These are phyloP conservation scores for Lycocerus yunnanus DNA, from an alignment of 2,888 invertebrate genomes.

Conservation along the genomic window DNA sequence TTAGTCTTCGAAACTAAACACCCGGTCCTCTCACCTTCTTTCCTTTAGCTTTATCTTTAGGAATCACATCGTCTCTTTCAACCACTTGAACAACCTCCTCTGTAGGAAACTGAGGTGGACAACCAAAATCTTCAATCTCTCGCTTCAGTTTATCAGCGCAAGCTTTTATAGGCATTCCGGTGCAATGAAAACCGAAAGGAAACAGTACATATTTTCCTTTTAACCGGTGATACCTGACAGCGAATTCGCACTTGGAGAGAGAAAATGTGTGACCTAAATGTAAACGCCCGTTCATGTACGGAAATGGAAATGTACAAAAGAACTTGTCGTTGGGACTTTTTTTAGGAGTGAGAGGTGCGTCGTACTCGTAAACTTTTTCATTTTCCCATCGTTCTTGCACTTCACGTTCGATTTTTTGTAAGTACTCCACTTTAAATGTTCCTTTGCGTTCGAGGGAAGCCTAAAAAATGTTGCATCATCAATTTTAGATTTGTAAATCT, in stretches of 20 bases:
- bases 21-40: slow-evolving; percentile 66
- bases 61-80: slow-evolving; percentile 60
- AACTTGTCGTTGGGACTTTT: slow-evolving; percentile 77
- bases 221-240: slow-evolving; percentile 87
- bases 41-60: slow-evolving; percentile 88
- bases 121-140: slow-evolving; percentile 91
- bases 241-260: slow-evolving; percentile 97
- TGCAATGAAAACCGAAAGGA: slow-evolving; percentile 98
- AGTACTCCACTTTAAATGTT: slow-evolving; percentile 93
- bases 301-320: slow-evolving; percentile 94
- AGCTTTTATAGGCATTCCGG: slow-evolving; percentile 99
- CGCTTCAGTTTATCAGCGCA: slow-evolving; percentile 96
- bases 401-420: slow-evolving; percentile 85
- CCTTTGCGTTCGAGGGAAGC: slow-evolving; percentile 75
- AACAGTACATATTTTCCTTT: slow-evolving; percentile 90
- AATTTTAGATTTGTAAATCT: background rate
- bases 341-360: slow-evolving; percentile 71
- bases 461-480: slow-evolving; percentile 36
- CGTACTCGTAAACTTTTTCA: slow-evolving; percentile 78
- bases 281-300: slow-evolving; percentile 98
- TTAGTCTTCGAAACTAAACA: background rate
- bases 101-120: slow-evolving; percentile 87
- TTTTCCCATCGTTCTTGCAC: slow-evolving; percentile 87
- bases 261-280: slow-evolving; percentile 98
- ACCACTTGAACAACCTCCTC: slow-evolving; percentile 57